A percentile compares a stretch with the other conserved stretches of the same genome.
Conservation (phyloP, 2,113 vertebrate species). For the Arenaria interpres region DNA sequence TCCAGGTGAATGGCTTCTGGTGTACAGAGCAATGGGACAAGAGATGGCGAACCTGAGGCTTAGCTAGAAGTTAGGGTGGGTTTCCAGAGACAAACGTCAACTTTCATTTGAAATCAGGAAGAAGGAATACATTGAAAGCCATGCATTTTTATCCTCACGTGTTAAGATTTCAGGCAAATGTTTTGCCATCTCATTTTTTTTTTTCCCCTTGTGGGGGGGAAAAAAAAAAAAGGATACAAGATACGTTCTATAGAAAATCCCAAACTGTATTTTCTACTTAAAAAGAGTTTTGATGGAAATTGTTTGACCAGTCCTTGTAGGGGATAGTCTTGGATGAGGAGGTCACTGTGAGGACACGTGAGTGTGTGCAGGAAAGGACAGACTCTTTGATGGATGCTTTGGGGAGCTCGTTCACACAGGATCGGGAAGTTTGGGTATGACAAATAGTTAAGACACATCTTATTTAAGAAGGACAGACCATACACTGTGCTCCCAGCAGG, state of each 20-base stretch:
- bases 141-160: not conserved
- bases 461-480: not conserved
- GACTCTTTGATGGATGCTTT: not conserved
- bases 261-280: not conserved
- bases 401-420: not conserved
- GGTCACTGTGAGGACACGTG: not conserved
- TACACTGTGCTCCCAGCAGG: not conserved
- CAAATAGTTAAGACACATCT: not conserved
- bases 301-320: not conserved
- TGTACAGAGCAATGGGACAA: not conserved
- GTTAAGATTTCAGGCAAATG: not conserved
- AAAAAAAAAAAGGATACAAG: no score
- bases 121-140: not conserved
- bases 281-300: not conserved
- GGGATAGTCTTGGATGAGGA: not conserved
- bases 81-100: not conserved
- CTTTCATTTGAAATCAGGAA: not conserved
- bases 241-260: not conserved
- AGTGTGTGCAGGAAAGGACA: no score
- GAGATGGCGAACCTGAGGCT: not conserved
- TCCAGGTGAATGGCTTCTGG: accelerated
- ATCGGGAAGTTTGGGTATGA: not conserved
- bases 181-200: not conserved
- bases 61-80: not conserved
- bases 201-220: no score